These are phyloP conservation scores for Pachycephus smyrnensis DNA, from an alignment of 2,888 invertebrate species.

Conservation along the genomic window DNA sequence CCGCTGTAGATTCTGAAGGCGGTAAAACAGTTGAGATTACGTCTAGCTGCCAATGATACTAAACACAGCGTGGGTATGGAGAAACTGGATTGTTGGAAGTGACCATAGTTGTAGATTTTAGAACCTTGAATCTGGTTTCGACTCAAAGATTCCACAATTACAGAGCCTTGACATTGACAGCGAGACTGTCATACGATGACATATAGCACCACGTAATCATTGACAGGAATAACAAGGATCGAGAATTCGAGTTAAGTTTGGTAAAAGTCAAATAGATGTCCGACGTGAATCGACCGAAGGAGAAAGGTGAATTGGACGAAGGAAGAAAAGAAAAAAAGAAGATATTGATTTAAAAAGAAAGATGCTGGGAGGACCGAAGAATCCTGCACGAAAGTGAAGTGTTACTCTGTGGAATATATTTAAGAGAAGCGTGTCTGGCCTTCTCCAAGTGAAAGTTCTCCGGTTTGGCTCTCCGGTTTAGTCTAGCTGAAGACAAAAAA, in stretches of 20 bases:
- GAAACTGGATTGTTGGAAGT: neutral
- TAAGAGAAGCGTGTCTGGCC: constrained; percentile 30
- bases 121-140: neutral
- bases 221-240: neutral
- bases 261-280: neutral
- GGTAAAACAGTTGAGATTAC: neutral
- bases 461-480: neutral
- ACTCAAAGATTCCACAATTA: neutral
- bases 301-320: neutral
- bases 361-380: neutral
- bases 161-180: neutral
- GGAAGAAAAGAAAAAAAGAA: neutral
- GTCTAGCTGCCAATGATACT: neutral
- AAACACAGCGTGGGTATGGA: neutral
- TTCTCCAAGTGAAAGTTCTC: constrained; percentile 55
- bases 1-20: neutral
- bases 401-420: constrained; percentile 50
- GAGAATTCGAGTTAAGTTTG: neutral
- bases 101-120: neutral
- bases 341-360: neutral
- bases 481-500: neutral
- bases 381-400: constrained; percentile 53
- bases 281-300: neutral
- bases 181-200: too few species aligned
- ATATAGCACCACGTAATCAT: too few species aligned